These are phyloP conservation scores for Drosophila monieri DNA, from an alignment of 2,888 invertebrate species.

Conservation along the genomic window DNA sequence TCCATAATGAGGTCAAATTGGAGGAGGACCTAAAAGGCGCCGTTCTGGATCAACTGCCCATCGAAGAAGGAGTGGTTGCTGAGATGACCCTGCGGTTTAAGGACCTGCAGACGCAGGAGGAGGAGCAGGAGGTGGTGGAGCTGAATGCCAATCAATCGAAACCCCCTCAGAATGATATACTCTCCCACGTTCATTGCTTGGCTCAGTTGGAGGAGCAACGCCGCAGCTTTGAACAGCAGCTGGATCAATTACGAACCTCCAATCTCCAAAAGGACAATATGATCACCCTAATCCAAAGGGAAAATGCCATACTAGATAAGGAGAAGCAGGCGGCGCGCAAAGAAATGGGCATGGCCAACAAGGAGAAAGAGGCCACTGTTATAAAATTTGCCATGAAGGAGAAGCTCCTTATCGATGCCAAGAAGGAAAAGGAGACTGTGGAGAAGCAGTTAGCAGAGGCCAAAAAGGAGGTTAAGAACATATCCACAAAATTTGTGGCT, in stretches of 20 bases:
- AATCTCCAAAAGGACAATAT: constrained; percentile 82
- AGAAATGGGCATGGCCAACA: constrained; percentile 88
- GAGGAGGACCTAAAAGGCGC: constrained; percentile 38
- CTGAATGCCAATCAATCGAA: constrained; percentile 1
- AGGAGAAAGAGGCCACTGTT: constrained; percentile 93
- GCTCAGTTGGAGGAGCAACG: constrained; percentile 73
- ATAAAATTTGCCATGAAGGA: constrained; percentile 95
- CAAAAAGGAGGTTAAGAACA: constrained; percentile 88
- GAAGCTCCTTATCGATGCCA: constrained; percentile 90
- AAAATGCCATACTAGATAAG: constrained; percentile 82
- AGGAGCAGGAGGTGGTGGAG: constrained; percentile 5
- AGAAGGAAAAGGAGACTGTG: constrained; percentile 87
- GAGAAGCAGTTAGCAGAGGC: constrained; percentile 89
- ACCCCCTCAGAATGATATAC: constrained; percentile 46
- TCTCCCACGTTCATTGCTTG: constrained; percentile 69
- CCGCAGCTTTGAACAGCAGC: constrained; percentile 68
- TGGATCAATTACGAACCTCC: constrained; percentile 78
- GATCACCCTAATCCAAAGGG: constrained; percentile 80
- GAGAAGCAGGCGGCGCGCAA: constrained; percentile 86
- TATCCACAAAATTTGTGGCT: constrained; percentile 88
- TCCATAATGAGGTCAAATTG: constrained; percentile 13
- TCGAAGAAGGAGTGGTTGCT: constrained; percentile 7
- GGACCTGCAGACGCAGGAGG: constrained; percentile 45
- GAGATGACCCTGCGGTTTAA: constrained; percentile 44
- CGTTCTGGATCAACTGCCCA: constrained; percentile 43